Conservation (phyloP, 1,140 invertebrate species). For the Cecropterus lyciades region DNA sequence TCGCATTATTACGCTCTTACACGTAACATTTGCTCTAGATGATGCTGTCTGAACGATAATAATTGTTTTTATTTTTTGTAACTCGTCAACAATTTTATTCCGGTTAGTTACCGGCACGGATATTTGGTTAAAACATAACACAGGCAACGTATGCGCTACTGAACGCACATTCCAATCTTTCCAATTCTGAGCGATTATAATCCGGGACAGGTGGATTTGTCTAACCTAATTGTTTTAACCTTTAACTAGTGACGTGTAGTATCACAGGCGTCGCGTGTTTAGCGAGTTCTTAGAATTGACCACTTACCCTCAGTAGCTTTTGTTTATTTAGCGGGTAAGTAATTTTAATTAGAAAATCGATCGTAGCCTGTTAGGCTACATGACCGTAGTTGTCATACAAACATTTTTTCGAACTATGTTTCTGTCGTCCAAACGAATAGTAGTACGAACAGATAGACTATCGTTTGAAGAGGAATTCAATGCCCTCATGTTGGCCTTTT, state of each 20-base stretch:
- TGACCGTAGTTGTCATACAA: conserved; percentile 37
- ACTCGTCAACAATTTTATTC: conserved; percentile 1
- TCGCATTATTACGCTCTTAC: conserved; percentile 32
- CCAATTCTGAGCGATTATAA: too few species aligned
- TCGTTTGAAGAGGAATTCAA: too few species aligned
- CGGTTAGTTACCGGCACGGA: background rate
- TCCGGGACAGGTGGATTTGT: too few species aligned
- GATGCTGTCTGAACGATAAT: conserved; percentile 13
- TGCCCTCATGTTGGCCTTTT: too few species aligned
- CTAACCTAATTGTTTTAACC: too few species aligned
- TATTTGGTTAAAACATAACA: background rate
- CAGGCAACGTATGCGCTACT: too few species aligned
- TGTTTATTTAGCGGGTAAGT: conserved; percentile 33
- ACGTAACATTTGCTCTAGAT: conserved; percentile 19
- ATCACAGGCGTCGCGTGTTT: conserved; percentile 35
- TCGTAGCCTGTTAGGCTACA: conserved; percentile 39
- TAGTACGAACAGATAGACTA: too few species aligned
- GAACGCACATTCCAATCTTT: too few species aligned
- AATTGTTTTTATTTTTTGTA: conserved; percentile 4
- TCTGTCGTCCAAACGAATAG: too few species aligned
- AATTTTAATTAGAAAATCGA: conserved; percentile 34
- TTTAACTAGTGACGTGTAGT: conserved; percentile 41
- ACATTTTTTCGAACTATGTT: conserved; percentile 26
- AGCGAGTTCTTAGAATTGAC: conserved; percentile 27
- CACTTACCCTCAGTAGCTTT: conserved; percentile 34